Conservation (phyloP, 2,113 vertebrate species). For the Oplegnathus fasciatus region DNA sequence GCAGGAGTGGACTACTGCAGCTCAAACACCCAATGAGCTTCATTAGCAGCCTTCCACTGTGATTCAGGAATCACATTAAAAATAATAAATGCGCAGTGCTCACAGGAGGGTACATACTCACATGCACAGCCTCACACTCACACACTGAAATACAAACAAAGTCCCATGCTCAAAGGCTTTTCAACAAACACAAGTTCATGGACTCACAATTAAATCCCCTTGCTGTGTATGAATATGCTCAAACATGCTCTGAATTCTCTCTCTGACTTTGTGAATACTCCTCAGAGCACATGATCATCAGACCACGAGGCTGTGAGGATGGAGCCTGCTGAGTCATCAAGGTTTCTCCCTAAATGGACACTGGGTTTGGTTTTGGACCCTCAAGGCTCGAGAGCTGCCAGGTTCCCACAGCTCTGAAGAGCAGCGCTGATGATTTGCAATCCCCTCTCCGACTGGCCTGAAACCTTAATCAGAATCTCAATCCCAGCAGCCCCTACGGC, state of each 20-base stretch:
- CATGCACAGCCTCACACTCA: constrained; percentile 36
- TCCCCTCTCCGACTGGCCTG: constrained; percentile 56
- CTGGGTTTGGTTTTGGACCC: constrained; percentile 52
- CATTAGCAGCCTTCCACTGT: constrained; percentile 76
- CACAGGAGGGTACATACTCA: constrained; percentile 53
- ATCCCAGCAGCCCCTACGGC: constrained; percentile 64
- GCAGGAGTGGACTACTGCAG: constrained; percentile 47
- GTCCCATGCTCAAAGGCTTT: constrained; percentile 60
- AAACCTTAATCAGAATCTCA: constrained; percentile 77
- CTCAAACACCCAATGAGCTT: constrained; percentile 72
- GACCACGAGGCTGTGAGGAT: constrained; percentile 36
- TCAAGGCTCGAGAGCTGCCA: constrained; percentile 63
- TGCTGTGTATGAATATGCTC: constrained; percentile 55
- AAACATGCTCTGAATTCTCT: constrained; percentile 47
- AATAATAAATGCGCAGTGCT: constrained; percentile 76
- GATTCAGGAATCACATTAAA: constrained; percentile 81
- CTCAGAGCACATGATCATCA: constrained; percentile 38
- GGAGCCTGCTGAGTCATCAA: constrained; percentile 73
- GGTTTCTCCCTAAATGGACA: constrained; percentile 63
- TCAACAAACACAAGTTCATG: constrained; percentile 51
- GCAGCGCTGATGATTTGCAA: constrained; percentile 74
- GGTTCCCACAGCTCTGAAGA: constrained; percentile 74
- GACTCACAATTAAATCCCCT: constrained; percentile 53
- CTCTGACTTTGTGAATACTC: constrained; percentile 52
- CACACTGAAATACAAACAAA: constrained; percentile 61